phyloP scores from a whole-genome alignment of 1,140 invertebrate genomes.

The Neodiprion pinetum region DNA sequence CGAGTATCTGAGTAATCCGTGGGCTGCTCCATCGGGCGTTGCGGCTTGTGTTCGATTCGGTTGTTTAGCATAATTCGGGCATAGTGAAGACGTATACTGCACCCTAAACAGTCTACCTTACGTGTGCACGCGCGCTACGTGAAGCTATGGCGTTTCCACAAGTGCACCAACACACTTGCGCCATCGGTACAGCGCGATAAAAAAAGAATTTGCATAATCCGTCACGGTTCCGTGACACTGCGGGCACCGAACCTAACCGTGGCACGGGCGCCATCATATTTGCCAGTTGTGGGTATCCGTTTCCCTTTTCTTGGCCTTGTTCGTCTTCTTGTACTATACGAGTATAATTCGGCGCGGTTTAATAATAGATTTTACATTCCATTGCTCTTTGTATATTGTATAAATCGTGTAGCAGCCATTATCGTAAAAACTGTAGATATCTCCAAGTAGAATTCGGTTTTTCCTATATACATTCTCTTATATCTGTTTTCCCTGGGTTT shows the following conservation, averaged over 20 bases:
- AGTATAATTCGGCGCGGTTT: neutral
- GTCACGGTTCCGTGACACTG: constrained; percentile 8
- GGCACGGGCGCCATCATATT: neutral
- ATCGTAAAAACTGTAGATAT: neutral
- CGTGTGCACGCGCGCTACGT: neutral
- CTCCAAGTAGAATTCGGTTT: neutral
- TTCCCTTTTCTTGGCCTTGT: neutral
- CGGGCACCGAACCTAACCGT: neutral
- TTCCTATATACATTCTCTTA: neutral
- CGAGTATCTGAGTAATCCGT: too few relatives aligned
- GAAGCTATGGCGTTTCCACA: neutral
- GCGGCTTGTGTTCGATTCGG: neutral
- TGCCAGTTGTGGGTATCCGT: neutral
- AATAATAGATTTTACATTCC: neutral
- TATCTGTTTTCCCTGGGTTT: too few relatives aligned
- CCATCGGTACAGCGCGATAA: neutral
- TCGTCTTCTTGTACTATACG: neutral
- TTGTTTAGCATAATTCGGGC: neutral
- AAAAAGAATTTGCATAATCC: constrained; percentile 12
- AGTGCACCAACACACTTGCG: neutral
- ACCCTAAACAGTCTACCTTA: neutral
- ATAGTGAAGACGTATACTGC: neutral
- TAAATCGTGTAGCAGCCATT: neutral
- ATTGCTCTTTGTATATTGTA: neutral
- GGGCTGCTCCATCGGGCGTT: too few relatives aligned